phyloP scores from a whole-genome alignment of 2,113 vertebrate species.

The Prinia subflava region DNA sequence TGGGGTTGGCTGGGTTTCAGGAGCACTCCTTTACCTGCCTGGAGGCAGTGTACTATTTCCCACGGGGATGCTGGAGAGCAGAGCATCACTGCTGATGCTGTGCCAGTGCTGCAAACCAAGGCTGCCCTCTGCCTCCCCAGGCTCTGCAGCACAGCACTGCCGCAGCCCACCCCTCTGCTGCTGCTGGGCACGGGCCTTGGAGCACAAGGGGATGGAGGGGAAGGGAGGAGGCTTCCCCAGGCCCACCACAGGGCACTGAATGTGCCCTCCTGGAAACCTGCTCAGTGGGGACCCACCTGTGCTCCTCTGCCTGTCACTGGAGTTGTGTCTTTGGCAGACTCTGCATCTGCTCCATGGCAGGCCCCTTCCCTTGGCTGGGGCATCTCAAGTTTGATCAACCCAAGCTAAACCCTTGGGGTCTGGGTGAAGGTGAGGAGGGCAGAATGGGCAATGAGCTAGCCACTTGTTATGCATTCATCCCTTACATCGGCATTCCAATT shows the following conservation, averaged over 20 bases:
- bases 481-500: neutral
- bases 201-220: no score
- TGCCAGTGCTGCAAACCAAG: neutral
- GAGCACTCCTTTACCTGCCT: neutral
- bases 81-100: neutral
- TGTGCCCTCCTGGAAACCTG: neutral
- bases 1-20: neutral
- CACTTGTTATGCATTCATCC: neutral
- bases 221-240: neutral
- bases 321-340: neutral
- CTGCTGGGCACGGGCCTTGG: neutral
- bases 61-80: fast-evolving
- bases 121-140: slow-evolving; percentile 22
- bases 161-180: fast-evolving
- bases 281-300: fast-evolving
- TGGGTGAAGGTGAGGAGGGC: neutral
- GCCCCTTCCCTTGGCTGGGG: neutral
- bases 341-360: fast-evolving
- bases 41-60: neutral
- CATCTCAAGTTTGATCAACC: neutral
- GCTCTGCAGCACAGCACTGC: neutral
- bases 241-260: fast-evolving
- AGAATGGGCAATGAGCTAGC: neutral
- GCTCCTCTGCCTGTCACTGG: neutral
- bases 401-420: neutral